Evolutionary conservation across 1,140 invertebrate genomes (phyloP).

Genomic region (Thaumetopoea pityocampa): DNA sequence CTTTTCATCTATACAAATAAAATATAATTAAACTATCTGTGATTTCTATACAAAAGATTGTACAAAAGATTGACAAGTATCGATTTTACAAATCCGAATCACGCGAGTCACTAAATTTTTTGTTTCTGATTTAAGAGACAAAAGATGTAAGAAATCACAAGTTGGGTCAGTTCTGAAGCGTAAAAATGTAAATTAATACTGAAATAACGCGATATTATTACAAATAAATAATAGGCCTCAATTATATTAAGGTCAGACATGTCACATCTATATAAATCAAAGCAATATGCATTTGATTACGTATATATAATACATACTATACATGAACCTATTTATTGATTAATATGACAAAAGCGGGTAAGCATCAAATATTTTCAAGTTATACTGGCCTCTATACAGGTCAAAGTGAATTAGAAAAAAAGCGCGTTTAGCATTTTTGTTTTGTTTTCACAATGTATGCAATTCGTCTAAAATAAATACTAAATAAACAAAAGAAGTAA

Average conservation of each 20-base stretch:
- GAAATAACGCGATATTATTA: conserved; percentile 6
- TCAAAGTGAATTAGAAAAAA: conserved; percentile 6
- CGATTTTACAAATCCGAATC: too few species aligned
- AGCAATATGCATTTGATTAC: conserved; percentile 4
- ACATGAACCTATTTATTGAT: conserved; percentile 4
- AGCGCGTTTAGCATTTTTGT: conserved; percentile 8
- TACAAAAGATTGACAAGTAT: too few species aligned
- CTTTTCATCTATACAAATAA: too few species aligned
- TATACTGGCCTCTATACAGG: conserved; percentile 13
- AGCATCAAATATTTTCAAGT: conserved; percentile 1
- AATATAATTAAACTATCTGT: too few species aligned
- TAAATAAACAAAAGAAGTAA: conserved; percentile 30
- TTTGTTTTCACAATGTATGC: conserved; percentile 13
- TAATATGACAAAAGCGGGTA: background rate
- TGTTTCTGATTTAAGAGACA: conserved; percentile 1
- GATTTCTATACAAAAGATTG: too few species aligned
- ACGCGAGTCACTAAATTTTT: too few species aligned
- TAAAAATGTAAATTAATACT: conserved; percentile 23
- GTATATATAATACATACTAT: conserved; percentile 8
- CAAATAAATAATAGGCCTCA: conserved; percentile 12
- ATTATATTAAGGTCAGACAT: conserved; percentile 17
- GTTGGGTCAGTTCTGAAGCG: too few species aligned
- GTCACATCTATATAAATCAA: background rate
- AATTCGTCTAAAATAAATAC: conserved; percentile 16
- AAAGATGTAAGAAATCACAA: conserved; percentile 7